Evolutionary conservation across 2,888 invertebrate species (phyloP).

Genomic region (Bembecia ichneumoniformis): DNA sequence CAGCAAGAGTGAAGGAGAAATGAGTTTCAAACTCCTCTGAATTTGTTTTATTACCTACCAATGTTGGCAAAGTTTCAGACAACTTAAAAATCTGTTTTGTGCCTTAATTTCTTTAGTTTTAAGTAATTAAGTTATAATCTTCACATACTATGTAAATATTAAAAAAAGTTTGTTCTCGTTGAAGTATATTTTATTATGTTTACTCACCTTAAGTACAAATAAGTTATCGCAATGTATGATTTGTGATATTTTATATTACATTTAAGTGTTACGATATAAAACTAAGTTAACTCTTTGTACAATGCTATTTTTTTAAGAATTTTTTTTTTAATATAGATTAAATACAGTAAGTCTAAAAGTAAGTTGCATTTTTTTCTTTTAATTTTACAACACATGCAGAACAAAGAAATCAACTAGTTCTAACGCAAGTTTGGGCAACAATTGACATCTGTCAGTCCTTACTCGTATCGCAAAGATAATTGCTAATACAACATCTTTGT

Average conservation of each 20-base stretch:
- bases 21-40: constrained; percentile 25
- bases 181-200: constrained; percentile 13
- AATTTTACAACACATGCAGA: too few species aligned
- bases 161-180: too few species aligned
- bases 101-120: constrained; percentile 8
- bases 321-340: too few species aligned
- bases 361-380: too few species aligned
- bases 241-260: background rate
- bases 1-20: constrained; percentile 40
- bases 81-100: constrained; percentile 1
- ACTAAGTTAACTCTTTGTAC: constrained; percentile 12
- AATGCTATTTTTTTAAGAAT: constrained; percentile 19
- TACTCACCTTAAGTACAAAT: constrained; percentile 51
- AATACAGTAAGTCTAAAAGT: too few species aligned
- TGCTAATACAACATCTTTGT: too few species aligned
- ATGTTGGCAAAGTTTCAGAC: background rate
- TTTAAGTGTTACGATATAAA: too few species aligned
- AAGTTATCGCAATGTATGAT: constrained; percentile 12
- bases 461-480: too few species aligned
- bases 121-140: background rate
- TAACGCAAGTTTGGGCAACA: too few species aligned
- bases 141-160: too few species aligned
- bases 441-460: too few species aligned
- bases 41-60: constrained; percentile 1
- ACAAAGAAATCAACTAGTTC: too few species aligned